Evolutionary conservation across 1,140 invertebrate species (phyloP).

Genomic region (Pomacea maculata): DNA sequence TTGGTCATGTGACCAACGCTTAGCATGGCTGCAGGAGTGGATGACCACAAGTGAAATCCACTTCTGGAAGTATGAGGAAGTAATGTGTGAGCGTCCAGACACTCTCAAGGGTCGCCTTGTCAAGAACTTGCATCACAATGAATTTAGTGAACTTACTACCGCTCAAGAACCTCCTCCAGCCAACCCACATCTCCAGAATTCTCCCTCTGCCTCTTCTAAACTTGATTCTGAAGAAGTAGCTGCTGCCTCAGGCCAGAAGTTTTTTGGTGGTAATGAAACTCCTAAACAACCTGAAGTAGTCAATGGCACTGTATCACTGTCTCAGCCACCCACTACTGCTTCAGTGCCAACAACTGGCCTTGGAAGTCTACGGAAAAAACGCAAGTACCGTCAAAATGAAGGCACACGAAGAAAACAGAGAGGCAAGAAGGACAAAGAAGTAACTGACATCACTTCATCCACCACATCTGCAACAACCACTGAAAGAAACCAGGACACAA

Average conservation of each 20-base stretch:
- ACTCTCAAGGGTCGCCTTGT: constrained; percentile 39
- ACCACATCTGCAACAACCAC: too few species aligned
- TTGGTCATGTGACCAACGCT: constrained; percentile 62
- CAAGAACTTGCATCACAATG: constrained; percentile 19
- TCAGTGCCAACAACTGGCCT: too few species aligned
- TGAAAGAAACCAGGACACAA: too few species aligned
- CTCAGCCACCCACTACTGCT: too few species aligned
- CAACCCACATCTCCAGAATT: too few species aligned
- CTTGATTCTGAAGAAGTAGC: neutral
- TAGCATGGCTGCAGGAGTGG: constrained; percentile 65
- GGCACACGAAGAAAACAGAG: constrained; percentile 23
- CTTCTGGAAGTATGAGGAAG: constrained; percentile 47
- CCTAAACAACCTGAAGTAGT: neutral
- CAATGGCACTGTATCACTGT: too few species aligned
- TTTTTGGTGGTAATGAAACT: too few species aligned
- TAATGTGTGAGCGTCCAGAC: constrained; percentile 45
- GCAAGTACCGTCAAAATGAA: constrained; percentile 26
- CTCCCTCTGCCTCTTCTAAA: neutral
- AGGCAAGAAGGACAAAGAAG: constrained; percentile 29
- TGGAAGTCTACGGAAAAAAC: neutral
- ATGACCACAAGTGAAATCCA: constrained; percentile 50
- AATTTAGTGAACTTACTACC: constrained; percentile 31
- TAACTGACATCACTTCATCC: too few species aligned
- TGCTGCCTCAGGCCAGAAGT: too few species aligned
- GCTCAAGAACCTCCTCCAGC: neutral